A percentile compares a stretch with the other conserved stretches of the same genome.
Conservation (phyloP, 2,797 vertebrate genomes). For the Sebastes minor region DNA sequence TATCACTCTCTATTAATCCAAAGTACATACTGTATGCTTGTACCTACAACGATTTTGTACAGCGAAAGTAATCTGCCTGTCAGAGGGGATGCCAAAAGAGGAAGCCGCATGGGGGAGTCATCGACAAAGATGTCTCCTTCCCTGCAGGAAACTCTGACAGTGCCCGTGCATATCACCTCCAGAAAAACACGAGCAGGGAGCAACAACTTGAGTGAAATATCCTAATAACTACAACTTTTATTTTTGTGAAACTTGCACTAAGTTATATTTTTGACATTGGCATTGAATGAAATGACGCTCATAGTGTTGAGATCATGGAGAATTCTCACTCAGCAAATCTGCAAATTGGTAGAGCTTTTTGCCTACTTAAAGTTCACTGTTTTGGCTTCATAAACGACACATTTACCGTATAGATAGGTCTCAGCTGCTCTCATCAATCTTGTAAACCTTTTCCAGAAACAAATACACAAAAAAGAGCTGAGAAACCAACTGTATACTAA, state of each 20-base stretch:
- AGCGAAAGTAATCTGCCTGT: conserved; percentile 75
- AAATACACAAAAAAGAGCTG: not conserved
- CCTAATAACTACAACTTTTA: not conserved
- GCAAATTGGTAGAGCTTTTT: not conserved
- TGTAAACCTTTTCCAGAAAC: not conserved
- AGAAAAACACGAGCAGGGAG: conserved; percentile 11
- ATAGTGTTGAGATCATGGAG: not conserved
- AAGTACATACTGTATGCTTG: conserved; percentile 78
- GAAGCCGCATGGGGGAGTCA: conserved; percentile 55
- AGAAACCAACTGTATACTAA: not conserved
- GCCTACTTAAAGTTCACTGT: not conserved
- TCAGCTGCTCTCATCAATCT: not conserved
- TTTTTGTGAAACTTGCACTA: not conserved
- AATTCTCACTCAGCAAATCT: not conserved
- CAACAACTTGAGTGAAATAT: not conserved
- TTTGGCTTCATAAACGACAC: not conserved
- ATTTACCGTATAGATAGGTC: not conserved
- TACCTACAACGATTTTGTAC: conserved; percentile 75
- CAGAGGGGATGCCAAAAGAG: conserved; percentile 63
- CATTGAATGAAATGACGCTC: not conserved
- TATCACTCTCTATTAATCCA: conserved; percentile 77
- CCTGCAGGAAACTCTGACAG: conserved; percentile 51
- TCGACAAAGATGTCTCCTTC: conserved; percentile 54
- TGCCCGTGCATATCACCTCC: conserved; percentile 19
- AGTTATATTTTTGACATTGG: not conserved